Evolutionary conservation across 2,113 vertebrate genomes (phyloP).

Genomic region (Alligator sinensis): DNA sequence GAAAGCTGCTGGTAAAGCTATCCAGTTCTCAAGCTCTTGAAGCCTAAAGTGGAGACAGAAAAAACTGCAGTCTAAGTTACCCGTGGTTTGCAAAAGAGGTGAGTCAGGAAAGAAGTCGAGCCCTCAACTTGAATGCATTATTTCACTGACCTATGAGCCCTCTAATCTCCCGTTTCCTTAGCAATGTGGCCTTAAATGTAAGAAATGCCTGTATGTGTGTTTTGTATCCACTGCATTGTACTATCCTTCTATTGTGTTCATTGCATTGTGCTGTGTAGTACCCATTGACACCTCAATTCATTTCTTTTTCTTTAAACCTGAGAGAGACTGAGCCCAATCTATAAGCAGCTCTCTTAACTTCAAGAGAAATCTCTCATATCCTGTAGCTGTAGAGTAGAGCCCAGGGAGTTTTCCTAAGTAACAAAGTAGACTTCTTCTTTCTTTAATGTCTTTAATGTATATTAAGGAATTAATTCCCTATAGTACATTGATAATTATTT

Average conservation of each 20-base stretch:
- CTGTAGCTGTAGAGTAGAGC: neutral
- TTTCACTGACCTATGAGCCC: neutral
- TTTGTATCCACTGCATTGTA: neutral
- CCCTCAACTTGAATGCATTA: accelerated
- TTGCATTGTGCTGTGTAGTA: accelerated
- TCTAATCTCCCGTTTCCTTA: accelerated
- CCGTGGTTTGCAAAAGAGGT: neutral
- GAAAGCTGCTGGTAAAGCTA: conserved; percentile 14
- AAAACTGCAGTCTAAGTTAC: neutral
- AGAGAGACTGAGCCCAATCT: neutral
- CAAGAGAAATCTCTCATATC: neutral
- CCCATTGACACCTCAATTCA: neutral
- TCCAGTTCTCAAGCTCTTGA: neutral
- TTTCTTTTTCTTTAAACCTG: neutral
- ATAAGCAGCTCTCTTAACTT: neutral
- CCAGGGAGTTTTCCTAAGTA: neutral
- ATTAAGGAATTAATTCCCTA: conserved; percentile 23
- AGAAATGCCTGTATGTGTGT: accelerated
- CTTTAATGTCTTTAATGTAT: neutral
- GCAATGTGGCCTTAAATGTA: accelerated
- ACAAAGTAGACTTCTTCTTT: neutral
- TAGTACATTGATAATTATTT: conserved; percentile 27
- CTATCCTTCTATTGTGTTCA: accelerated
- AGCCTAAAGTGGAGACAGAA: neutral
- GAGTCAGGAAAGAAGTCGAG: neutral